Evolutionary conservation across 2,797 vertebrate genomes (phyloP).

Genomic region (Bucorvus abyssinicus): DNA sequence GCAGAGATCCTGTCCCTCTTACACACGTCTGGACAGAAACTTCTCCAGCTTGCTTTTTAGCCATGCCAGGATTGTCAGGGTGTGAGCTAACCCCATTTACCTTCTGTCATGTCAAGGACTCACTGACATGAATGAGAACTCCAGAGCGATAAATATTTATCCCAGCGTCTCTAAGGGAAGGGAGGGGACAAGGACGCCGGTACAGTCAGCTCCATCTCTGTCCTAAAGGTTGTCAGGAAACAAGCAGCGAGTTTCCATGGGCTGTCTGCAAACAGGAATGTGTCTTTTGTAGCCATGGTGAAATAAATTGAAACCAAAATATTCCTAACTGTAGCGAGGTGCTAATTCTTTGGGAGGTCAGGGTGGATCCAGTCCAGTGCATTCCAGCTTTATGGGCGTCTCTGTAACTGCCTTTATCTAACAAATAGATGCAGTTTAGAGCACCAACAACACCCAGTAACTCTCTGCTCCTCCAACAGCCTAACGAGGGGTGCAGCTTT

Average conservation of each 20-base stretch:
- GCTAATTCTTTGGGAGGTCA: conserved; percentile 16
- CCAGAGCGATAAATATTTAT: conserved; percentile 44
- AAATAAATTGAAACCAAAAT: conserved; percentile 41
- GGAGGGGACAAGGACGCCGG: neutral
- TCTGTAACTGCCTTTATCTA: neutral
- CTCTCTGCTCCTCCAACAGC: neutral
- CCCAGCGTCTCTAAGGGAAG: conserved; percentile 3
- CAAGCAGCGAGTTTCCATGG: neutral
- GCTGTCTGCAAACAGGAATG: neutral
- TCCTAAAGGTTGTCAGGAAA: conserved; percentile 11
- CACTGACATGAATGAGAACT: neutral
- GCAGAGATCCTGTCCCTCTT: neutral
- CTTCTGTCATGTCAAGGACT: neutral
- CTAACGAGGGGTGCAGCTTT: neutral
- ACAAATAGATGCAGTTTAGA: neutral
- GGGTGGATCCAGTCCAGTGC: neutral
- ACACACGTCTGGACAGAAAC: neutral
- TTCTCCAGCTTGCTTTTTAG: neutral
- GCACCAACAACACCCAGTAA: neutral
- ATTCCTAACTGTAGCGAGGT: neutral
- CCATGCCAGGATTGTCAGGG: neutral
- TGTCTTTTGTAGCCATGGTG: conserved; percentile 39
- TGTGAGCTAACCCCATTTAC: neutral
- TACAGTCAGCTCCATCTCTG: neutral
- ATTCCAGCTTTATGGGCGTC: neutral